Evolutionary conservation across 2,888 invertebrate species (phyloP).

Genomic region (Drosophila antonietae): DNA sequence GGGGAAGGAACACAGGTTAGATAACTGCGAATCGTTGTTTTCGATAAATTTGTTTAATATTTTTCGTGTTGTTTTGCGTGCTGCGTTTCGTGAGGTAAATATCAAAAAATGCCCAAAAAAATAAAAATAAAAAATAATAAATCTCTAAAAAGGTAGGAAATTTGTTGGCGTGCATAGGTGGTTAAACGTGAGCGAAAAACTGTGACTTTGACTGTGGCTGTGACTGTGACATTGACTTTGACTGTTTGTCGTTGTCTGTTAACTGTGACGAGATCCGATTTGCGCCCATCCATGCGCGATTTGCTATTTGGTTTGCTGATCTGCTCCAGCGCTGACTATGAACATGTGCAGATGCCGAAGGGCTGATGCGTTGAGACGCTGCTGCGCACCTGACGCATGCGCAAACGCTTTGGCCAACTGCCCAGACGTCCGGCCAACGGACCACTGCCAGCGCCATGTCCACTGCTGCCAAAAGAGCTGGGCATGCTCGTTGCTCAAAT

Average conservation of each 20-base stretch:
- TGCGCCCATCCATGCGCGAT: slow-evolving; percentile 52
- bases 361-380: slow-evolving; percentile 82
- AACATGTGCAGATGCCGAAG: slow-evolving; percentile 84
- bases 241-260: not conserved
- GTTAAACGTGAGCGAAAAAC: slow-evolving; percentile 38
- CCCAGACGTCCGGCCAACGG: slow-evolving; percentile 46
- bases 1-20: slow-evolving; percentile 45
- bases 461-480: slow-evolving; percentile 70
- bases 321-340: slow-evolving; percentile 81
- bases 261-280: slow-evolving; percentile 67
- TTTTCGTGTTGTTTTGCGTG: slow-evolving; percentile 48
- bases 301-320: slow-evolving; percentile 34
- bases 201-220: slow-evolving; percentile 28
- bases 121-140: not conserved
- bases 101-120: slow-evolving; percentile 15
- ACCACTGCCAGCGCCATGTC: slow-evolving; percentile 13
- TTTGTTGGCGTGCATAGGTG: slow-evolving; percentile 38
- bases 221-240: not conserved
- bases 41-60: slow-evolving; percentile 33
- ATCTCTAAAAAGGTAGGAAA: slow-evolving; percentile 24
- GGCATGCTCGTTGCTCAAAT: slow-evolving; percentile 77
- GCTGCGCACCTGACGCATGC: slow-evolving; percentile 76
- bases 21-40: slow-evolving; percentile 32
- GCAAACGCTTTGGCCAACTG: slow-evolving; percentile 64
- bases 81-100: slow-evolving; percentile 58